Evolutionary conservation across 2,113 vertebrate species (phyloP).

Genomic region (Phyllostomus hastatus): DNA sequence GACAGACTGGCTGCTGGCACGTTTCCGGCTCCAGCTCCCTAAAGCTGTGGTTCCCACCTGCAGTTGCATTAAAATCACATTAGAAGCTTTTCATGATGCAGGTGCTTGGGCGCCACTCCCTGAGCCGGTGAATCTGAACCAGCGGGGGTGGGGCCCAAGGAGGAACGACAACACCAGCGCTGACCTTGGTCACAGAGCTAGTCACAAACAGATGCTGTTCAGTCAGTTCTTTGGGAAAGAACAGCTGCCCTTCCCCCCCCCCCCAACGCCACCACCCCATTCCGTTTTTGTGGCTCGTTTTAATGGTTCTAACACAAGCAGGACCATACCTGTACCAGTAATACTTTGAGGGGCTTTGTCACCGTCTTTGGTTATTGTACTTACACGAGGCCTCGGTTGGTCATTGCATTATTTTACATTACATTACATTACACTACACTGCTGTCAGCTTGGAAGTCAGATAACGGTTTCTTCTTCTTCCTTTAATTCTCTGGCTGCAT

Average conservation of each 20-base stretch:
- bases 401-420: background rate
- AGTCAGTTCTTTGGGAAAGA: background rate
- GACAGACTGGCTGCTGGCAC: background rate
- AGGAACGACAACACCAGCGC: background rate
- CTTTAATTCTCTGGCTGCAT: background rate
- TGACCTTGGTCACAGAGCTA: background rate
- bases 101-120: background rate
- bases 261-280: fast-evolving
- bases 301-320: background rate
- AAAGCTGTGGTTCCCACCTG: background rate
- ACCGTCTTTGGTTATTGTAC: background rate
- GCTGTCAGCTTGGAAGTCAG: background rate
- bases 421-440: background rate
- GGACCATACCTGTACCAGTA: background rate
- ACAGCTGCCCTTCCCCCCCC: background rate
- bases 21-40: background rate
- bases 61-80: background rate
- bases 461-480: background rate
- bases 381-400: background rate
- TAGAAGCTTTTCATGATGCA: background rate
- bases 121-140: background rate
- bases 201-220: background rate
- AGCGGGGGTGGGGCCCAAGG: background rate
- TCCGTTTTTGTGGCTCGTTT: background rate
- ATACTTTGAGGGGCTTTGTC: background rate